Evolutionary conservation across 2,888 invertebrate genomes (phyloP).

Genomic region (Parascotia fuliginaria): DNA sequence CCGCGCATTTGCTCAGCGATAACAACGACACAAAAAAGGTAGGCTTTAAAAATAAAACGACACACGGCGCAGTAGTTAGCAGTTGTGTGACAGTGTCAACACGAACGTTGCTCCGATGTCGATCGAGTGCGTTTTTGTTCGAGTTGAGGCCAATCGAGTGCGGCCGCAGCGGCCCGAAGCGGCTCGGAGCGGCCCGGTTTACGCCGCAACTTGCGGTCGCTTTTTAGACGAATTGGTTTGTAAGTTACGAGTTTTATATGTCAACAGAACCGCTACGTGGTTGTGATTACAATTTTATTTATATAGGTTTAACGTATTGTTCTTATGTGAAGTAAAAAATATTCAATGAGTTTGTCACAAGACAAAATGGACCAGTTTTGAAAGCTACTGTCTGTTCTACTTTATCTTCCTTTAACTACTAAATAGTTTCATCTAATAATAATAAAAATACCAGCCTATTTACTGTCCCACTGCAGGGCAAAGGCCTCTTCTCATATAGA

Average conservation of each 20-base stretch:
- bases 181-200: background rate
- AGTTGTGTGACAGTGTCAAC: constrained; percentile 19
- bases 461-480: too few species aligned
- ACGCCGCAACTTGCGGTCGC: constrained; percentile 11
- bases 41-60: constrained; percentile 1
- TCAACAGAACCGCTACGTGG: background rate
- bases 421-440: too few species aligned
- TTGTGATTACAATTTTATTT: too few species aligned
- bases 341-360: too few species aligned
- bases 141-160: constrained; percentile 10
- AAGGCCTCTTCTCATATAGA: too few species aligned
- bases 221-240: constrained; percentile 18
- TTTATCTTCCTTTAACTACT: too few species aligned
- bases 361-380: too few species aligned
- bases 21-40: background rate
- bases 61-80: constrained; percentile 5
- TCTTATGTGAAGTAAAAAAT: too few species aligned
- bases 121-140: constrained; percentile 20
- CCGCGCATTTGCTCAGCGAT: background rate
- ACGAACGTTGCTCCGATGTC: constrained; percentile 6
- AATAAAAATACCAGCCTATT: too few species aligned
- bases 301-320: too few species aligned
- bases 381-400: too few species aligned
- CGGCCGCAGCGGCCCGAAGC: constrained; percentile 1
- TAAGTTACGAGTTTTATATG: constrained; percentile 10